Conservation (phyloP, 2,888 invertebrate genomes). For the Macrostomum cliftonense region DNA sequence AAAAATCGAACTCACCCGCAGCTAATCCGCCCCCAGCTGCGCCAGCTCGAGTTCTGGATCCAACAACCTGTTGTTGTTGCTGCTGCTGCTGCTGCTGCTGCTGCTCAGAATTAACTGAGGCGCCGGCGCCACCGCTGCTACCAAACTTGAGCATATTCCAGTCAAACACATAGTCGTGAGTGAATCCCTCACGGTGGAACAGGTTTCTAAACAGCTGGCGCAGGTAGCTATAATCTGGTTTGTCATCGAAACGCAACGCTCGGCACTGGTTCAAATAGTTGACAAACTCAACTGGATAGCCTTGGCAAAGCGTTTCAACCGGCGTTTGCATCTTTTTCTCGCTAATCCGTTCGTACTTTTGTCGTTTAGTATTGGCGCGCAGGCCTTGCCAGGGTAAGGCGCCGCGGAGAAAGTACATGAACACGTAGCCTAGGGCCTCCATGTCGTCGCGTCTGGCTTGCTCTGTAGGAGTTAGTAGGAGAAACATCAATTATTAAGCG, state of each 20-base stretch:
- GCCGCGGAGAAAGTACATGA: constrained; percentile 98
- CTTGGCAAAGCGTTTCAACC: constrained; percentile 57
- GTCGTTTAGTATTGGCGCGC: constrained; percentile 92
- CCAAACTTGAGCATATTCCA: constrained; percentile 82
- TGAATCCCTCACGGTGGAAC: constrained; percentile 78
- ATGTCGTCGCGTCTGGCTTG: constrained; percentile 92
- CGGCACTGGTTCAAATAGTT: constrained; percentile 83
- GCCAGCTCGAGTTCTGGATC: no score
- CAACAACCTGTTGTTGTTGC: no score
- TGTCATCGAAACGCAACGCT: constrained; percentile 75
- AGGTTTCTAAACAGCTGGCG: constrained; percentile 75
- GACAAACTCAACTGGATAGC: constrained; percentile 66
- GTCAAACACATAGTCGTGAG: constrained; percentile 90
- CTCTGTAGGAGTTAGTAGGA: constrained; percentile 42
- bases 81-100: no score
- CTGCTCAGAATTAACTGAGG: no score
- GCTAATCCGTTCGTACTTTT: constrained; percentile 97
- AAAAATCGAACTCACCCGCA: no score
- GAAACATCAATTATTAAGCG: neutral
- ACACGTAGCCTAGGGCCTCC: constrained; percentile 92
- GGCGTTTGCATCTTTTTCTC: constrained; percentile 98
- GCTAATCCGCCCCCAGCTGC: no score
- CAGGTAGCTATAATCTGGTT: constrained; percentile 67
- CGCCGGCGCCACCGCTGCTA: no score
- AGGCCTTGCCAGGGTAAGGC: constrained; percentile 97